A percentile compares a stretch with the other conserved stretches of the same genome.
Conservation (phyloP, 2,797 vertebrate species). For the Sciaenops ocellatus region DNA sequence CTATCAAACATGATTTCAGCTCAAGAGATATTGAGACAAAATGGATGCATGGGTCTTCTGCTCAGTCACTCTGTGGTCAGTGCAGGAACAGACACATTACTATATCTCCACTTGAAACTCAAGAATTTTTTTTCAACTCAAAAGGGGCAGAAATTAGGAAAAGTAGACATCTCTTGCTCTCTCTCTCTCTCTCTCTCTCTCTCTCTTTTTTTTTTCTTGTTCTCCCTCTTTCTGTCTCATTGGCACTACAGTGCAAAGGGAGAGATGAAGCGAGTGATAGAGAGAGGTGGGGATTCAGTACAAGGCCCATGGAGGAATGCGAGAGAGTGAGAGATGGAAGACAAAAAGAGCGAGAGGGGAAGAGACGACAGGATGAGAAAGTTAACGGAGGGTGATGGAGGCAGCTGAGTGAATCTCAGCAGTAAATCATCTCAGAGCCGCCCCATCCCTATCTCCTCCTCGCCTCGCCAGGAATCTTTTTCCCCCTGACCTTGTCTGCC, state of each 20-base stretch:
- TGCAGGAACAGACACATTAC: constrained; percentile 42
- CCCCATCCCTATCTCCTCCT: constrained; percentile 80
- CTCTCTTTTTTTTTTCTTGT: neutral
- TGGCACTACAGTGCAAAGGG: constrained; percentile 59
- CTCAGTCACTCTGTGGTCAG: constrained; percentile 54
- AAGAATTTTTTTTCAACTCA: constrained; percentile 60
- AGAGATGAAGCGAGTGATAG: constrained; percentile 74
- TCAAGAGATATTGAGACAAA: constrained; percentile 57
- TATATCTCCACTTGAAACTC: constrained; percentile 59
- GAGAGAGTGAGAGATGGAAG: constrained; percentile 71
- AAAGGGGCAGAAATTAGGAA: constrained; percentile 49
- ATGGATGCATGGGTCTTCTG: constrained; percentile 38
- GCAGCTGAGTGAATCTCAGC: constrained; percentile 86
- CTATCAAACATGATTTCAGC: constrained; percentile 60
- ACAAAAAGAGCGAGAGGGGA: constrained; percentile 72
- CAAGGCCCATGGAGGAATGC: constrained; percentile 71
- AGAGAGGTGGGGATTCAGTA: constrained; percentile 65
- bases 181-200: constrained; percentile 10
- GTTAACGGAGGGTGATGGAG: constrained; percentile 86
- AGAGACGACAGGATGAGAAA: constrained; percentile 82
- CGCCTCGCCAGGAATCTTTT: constrained; percentile 79
- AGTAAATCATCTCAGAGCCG: constrained; percentile 85
- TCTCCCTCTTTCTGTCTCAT: constrained; percentile 40
- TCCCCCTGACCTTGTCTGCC: constrained; percentile 87
- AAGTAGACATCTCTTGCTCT: constrained; percentile 27